Evolutionary conservation across 2,888 invertebrate genomes (phyloP), one percentile per base, ranked within the genome.

Genomic region (Aphidoletes aphidimyza): DNA sequence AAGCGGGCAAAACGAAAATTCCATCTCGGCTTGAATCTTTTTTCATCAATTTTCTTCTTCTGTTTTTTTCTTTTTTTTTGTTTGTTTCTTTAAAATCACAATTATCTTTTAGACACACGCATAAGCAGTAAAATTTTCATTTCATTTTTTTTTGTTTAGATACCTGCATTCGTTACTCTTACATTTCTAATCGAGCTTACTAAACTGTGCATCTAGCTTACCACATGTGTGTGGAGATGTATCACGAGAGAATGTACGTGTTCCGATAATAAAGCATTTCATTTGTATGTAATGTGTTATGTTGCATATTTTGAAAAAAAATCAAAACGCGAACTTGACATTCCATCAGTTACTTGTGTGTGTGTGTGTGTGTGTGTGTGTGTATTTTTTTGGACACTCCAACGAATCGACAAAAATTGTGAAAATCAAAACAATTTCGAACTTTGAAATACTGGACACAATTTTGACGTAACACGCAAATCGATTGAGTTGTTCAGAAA

Each of bases 111-210:
- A 69, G 69, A 69, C 30, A 69, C 69, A 69, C 69, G 69, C 69
- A 34, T 69, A 69, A 69, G 69, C 69, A 69, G 69, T 69, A 69
- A 69, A 69, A 69, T 69, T 26, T 69, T 54, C 34, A 30, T 2
- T 69, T 30, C 30, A 11, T 69, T 69, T 69, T 69, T 54, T 47
- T 54, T 54, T 54, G 54, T 69, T 69, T 69, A 69, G 69, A 69
- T 69, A 69, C 69, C 69, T 69, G 69, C 69, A 69, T 69, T 69
- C 69, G 69, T 69, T 69, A 69, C 69, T 9, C 69, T 69, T 69
- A 69, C 69, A 69, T 69, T 69, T 69, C 69, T 69, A 69, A 69
- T 69, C 69, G 69, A 69, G 69, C 69, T 69, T 69, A 69, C 34
- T 69, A 69, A 69, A 69, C 69, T 69, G 69, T 69, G 69, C 69